Evolutionary conservation across 2,888 invertebrate species (phyloP), one percentile per base, ranked within the genome.

Genomic region (Polyploca ridens): DNA sequence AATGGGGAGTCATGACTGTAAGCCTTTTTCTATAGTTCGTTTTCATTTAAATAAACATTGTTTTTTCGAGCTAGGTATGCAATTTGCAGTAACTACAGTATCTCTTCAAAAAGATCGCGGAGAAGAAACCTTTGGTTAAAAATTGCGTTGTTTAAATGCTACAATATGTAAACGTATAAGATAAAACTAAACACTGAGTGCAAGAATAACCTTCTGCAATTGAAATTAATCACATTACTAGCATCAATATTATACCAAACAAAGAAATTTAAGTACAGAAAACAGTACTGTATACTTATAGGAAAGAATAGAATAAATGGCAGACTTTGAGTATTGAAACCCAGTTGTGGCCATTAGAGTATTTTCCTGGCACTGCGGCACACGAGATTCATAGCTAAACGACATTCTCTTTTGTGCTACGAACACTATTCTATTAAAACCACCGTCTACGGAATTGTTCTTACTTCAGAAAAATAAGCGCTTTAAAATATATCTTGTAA

Each of bases 381-480:
- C 27, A 46, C 38, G 66, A 62, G 62, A 63, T 64, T 64, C 44
- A 33, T 38, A 63, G 62, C 68, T 64, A 59, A 64, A 62, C 66
- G 46, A 41, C 62, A 63, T 44, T 63, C 65, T 67, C 69, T 66
- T 72, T 71, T 71, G 69, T 68, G 65, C 63, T 64, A 63, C 66
- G 64, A 69, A 67, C 67, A 66, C 62, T 66, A 69, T 70, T 70
- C 69, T 71, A 68, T 67, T 70, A 74, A 72, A 74, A 65, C 66
- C 65, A 63, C 64, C 63, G 64, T 67, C 64, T 62, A 62, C 63
- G 62, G 63, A 63, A 66, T 66, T 66, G 64, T 63, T 67, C 63
- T 38, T 59, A 16, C 38, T 38, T 14, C 58, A 66, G 65, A 67
- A 58, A 65, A 64, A 67, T 65, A 60, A 16, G 38, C 38, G 59